Conservation (phyloP, 2,888 invertebrate species). For the Tenthredo notha region DNA sequence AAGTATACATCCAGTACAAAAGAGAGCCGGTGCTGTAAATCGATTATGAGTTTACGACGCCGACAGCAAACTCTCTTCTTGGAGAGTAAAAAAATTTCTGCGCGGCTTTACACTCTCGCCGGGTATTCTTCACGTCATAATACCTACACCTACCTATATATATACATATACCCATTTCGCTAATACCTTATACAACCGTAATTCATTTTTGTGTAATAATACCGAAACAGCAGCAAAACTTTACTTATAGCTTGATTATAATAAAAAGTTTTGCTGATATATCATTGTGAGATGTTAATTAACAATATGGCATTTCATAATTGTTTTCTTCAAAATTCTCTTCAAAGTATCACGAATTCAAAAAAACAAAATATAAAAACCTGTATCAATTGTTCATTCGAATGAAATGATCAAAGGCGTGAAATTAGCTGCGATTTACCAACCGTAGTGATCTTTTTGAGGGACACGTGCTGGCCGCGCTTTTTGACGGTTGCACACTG, state of each 20-base stretch:
- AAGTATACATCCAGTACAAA: constrained; percentile 19
- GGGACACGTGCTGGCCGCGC: background rate
- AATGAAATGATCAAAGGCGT: background rate
- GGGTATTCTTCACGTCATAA: background rate
- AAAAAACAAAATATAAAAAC: background rate
- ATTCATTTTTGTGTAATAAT: background rate
- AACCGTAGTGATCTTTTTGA: background rate
- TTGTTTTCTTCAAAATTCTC: too few relatives aligned
- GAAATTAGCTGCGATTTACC: background rate
- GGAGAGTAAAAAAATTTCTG: constrained; percentile 4
- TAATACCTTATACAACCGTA: background rate
- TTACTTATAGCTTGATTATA: background rate
- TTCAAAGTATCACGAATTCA: background rate
- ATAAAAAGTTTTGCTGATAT: background rate
- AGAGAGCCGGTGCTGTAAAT: constrained; percentile 65
- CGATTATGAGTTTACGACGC: constrained; percentile 73
- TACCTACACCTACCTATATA: background rate
- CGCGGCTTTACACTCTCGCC: background rate
- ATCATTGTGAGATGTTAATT: too few relatives aligned
- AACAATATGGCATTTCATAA: background rate
- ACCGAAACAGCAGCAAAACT: background rate
- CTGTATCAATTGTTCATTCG: background rate
- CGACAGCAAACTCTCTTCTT: constrained; percentile 60
- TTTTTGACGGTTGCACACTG: background rate
- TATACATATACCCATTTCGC: background rate